phyloP scores from a whole-genome alignment of 2,113 vertebrate genomes.

The Phocoena phocoena region DNA sequence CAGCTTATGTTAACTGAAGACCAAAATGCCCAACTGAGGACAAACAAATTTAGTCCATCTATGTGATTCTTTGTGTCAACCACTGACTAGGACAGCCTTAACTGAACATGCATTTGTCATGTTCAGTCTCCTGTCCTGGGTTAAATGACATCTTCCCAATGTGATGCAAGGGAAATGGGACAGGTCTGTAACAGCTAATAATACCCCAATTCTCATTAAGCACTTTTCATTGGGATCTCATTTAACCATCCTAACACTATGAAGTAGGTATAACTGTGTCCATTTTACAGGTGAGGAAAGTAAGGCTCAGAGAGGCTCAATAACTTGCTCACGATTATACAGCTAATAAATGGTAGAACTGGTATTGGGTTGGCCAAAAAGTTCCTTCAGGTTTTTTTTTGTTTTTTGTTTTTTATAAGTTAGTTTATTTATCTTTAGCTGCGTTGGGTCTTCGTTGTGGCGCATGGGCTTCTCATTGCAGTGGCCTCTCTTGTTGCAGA shows the following conservation, averaged over 20 bases:
- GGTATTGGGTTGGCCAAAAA: too few species aligned
- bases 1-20: not conserved
- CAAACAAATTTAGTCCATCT: not conserved
- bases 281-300: slow-evolving; percentile 27
- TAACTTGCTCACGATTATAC: not conserved
- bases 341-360: not conserved
- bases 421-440: too few species aligned
- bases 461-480: too few species aligned
- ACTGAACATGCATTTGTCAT: not conserved
- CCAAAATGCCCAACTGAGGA: not conserved
- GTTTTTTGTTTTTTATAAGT: too few species aligned
- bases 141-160: not conserved
- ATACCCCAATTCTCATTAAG: not conserved
- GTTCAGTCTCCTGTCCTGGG: not conserved
- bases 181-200: not conserved
- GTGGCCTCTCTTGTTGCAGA: too few species aligned
- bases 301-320: not conserved
- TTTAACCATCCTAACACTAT: not conserved
- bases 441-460: too few species aligned
- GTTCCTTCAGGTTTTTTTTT: too few species aligned
- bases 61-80: not conserved
- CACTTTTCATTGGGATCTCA: not conserved
- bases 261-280: not conserved
- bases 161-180: not conserved
- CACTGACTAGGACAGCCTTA: not conserved